A percentile compares a stretch with the other conserved stretches of the same genome.
These are phyloP conservation scores for Ametastegia equiseti DNA, from an alignment of 2,888 invertebrate genomes.

Conservation along the genomic window DNA sequence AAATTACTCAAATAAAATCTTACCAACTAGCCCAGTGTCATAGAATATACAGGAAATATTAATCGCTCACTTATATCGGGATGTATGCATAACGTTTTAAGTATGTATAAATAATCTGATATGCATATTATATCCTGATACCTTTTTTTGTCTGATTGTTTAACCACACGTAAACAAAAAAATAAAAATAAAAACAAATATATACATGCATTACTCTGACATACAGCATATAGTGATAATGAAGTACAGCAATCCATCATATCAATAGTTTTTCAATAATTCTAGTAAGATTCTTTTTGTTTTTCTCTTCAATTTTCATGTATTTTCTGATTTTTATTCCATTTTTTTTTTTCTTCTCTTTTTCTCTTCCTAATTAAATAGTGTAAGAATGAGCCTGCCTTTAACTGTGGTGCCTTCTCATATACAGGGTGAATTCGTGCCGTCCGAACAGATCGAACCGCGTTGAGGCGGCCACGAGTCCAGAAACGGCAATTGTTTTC, in stretches of 20 bases:
- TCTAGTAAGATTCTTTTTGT: background rate
- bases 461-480: too few relatives aligned
- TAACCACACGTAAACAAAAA: background rate
- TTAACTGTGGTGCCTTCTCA: constrained; percentile 65
- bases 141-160: background rate
- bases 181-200: background rate
- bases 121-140: constrained; percentile 10
- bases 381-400: constrained; percentile 37
- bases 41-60: background rate
- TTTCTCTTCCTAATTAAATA: background rate
- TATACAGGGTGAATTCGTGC: too few relatives aligned
- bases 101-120: constrained; percentile 24
- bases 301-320: background rate
- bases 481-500: too few relatives aligned
- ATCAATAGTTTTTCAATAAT: background rate
- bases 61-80: constrained; percentile 22
- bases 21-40: constrained; percentile 10
- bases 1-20: background rate
- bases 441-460: too few relatives aligned
- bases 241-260: background rate
- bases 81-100: constrained; percentile 13
- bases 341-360: background rate
- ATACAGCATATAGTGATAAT: background rate
- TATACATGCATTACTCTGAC: background rate
- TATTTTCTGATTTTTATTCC: background rate